Conservation (phyloP, 1,140 invertebrate species). For the Zophobas atratus region DNA sequence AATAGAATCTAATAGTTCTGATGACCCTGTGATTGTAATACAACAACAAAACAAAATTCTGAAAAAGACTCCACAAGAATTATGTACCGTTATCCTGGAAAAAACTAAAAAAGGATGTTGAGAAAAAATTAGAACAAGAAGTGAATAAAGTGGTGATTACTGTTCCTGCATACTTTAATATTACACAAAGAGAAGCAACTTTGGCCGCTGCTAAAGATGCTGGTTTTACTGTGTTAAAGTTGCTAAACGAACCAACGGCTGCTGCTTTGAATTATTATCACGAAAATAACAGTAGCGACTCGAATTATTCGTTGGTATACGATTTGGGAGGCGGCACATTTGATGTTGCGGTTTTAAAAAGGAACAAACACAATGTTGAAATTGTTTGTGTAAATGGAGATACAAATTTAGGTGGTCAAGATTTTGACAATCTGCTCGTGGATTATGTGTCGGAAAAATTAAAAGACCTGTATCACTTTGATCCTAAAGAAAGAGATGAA, state of each 20-base stretch:
- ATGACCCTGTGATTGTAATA: not conserved
- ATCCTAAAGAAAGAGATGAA: conserved; percentile 73
- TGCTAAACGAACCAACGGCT: conserved; percentile 80
- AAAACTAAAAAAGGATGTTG: conserved; percentile 10
- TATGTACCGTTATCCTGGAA: conserved; percentile 3
- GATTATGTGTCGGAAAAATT: conserved; percentile 75
- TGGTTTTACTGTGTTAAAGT: conserved; percentile 74
- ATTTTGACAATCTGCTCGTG: conserved; percentile 75
- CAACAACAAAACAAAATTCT: not conserved
- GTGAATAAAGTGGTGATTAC: conserved; percentile 70
- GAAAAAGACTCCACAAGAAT: conserved; percentile 13
- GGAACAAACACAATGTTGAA: conserved; percentile 81
- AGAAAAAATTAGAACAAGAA: not conserved
- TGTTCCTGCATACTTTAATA: conserved; percentile 81
- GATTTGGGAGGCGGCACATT: conserved; percentile 85
- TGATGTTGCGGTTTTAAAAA: conserved; percentile 83
- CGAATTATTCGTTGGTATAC: conserved; percentile 70
- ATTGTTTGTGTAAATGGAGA: conserved; percentile 80
- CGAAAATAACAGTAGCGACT: conserved; percentile 62
- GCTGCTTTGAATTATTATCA: conserved; percentile 76
- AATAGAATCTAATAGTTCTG: not conserved
- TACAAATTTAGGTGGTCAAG: conserved; percentile 78
- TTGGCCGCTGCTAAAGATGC: conserved; percentile 75
- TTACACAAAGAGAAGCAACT: conserved; percentile 75
- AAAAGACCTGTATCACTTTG: conserved; percentile 74